Evolutionary conservation across 2,113 vertebrate species (phyloP), one percentile per base, ranked within the genome.

Genomic region (Rynchops niger): DNA sequence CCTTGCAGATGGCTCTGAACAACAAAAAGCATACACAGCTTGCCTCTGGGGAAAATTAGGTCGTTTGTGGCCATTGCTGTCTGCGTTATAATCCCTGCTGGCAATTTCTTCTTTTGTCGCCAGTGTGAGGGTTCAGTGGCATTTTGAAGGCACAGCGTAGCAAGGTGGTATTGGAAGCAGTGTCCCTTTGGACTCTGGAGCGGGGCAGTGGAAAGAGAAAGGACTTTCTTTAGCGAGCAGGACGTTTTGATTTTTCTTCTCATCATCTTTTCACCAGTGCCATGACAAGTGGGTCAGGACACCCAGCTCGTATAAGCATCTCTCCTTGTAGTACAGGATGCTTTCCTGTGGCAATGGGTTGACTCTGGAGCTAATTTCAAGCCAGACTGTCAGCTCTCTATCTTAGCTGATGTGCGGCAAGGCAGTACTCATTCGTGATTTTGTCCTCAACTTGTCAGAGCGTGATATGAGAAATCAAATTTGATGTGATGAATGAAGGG

Each of bases 1-100:
- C 76, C 95, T 94, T 91, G 93, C 97, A 97, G 93, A 95, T 96
- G 95, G 96, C 86, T 95, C 78, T 66, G 83, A 91, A 95, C 91
- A 86, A 89, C 93, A 94, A 69, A 84, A 89, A 93, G 29, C 73
- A 34, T 89, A 61, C 53, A 34, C 1, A 1, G 88, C 61, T 45
- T 84, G 89, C 71, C 89, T 89, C 91, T 65, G n/a, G 81, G 91
- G 92, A 87, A 93, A 95, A 94, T 95, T 89, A 96, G 95, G 62
- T 82, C 81, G 91, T 52, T 94, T 92, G 81, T 84, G 73, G 42
- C 86, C 17, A 7, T 49, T 74, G 77, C 77, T 86, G 86, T 55
- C 77, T 96, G 72, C 0, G 0, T 82, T 74, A 11, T 72, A 91
- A 95, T 96, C 77, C 86, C 83, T 9, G 12, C 42, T 32, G 86